A percentile compares a stretch with the other conserved stretches of the same genome.
These are phyloP conservation scores for Diogma glabrata DNA, from an alignment of 2,888 invertebrate species.

Conservation along the genomic window DNA sequence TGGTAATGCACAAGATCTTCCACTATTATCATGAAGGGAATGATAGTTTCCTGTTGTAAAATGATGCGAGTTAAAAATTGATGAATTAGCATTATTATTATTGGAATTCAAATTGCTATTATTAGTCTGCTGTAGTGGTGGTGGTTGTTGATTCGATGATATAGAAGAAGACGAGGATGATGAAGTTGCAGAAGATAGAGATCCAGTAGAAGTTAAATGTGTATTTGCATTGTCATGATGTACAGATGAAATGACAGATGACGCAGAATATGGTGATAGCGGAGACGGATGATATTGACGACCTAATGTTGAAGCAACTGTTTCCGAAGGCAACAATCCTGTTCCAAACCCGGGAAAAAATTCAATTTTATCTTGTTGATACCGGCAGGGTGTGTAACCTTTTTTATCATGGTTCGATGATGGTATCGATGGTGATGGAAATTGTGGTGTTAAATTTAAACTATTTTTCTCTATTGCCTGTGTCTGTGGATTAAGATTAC, in stretches of 20 bases:
- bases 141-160: slow-evolving; percentile 12
- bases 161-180: slow-evolving; percentile 14
- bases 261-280: slow-evolving; percentile 7
- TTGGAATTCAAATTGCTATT: slow-evolving; percentile 16
- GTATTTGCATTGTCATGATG: slow-evolving; percentile 1
- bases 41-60: slow-evolving; percentile 19
- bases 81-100: slow-evolving; percentile 6
- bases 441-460: slow-evolving; percentile 15
- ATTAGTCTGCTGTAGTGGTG: slow-evolving; percentile 9
- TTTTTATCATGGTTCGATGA: slow-evolving; percentile 9
- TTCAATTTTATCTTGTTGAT: slow-evolving; percentile 13
- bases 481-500: background rate
- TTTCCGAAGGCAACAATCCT: slow-evolving; percentile 4
- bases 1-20: slow-evolving; percentile 26
- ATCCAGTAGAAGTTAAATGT: slow-evolving; percentile 9
- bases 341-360: slow-evolving; percentile 8
- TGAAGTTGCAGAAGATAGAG: slow-evolving; percentile 9
- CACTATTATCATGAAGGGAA: slow-evolving; percentile 18
- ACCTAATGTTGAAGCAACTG: slow-evolving; percentile 6
- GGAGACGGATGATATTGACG: background rate
- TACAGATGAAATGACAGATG: too few relatives aligned
- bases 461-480: slow-evolving; percentile 29
- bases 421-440: slow-evolving; percentile 20
- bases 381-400: slow-evolving; percentile 11
- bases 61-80: slow-evolving; percentile 14